Evolutionary conservation across 2,888 invertebrate genomes (phyloP).

Genomic region (Campoplex nolae): DNA sequence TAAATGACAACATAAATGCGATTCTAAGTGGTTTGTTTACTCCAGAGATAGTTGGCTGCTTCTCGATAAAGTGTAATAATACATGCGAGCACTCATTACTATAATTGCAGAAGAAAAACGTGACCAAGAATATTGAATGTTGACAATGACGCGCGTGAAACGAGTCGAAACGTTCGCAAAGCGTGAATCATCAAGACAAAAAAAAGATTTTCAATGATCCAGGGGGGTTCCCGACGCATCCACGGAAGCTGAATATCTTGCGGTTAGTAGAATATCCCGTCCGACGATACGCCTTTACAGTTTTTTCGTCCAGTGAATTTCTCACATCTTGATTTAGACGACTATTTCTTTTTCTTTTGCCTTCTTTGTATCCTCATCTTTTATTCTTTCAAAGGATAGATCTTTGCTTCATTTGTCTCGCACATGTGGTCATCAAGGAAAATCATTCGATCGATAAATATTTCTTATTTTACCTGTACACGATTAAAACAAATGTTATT

Average conservation of each 20-base stretch:
- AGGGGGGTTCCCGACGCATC: constrained; percentile 62
- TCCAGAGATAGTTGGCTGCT: constrained; percentile 2
- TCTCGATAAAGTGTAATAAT: not conserved
- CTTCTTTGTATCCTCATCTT: not conserved
- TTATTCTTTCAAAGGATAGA: not conserved
- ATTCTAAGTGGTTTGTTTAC: constrained; percentile 8
- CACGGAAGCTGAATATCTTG: constrained; percentile 67
- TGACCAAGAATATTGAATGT: constrained; percentile 69
- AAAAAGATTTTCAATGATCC: constrained; percentile 70
- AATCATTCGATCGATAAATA: constrained; percentile 45
- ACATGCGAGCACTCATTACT: constrained; percentile 19
- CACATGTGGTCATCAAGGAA: constrained; percentile 24
- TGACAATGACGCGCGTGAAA: constrained; percentile 63
- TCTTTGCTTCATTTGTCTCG: constrained; percentile 6
- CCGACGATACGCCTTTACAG: constrained; percentile 34
- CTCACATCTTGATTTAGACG: not conserved
- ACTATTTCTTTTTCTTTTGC: not conserved
- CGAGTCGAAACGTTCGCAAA: constrained; percentile 53
- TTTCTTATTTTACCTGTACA: constrained; percentile 30
- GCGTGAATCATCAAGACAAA: constrained; percentile 72
- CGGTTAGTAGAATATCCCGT: constrained; percentile 63
- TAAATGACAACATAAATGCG: constrained; percentile 11
- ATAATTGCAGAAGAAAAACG: constrained; percentile 67
- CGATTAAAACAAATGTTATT: constrained; percentile 24
- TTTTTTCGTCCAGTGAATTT: constrained; percentile 6